These are phyloP conservation scores for Colletes gigas DNA, from an alignment of 1,140 invertebrate species.

Conservation along the genomic window DNA sequence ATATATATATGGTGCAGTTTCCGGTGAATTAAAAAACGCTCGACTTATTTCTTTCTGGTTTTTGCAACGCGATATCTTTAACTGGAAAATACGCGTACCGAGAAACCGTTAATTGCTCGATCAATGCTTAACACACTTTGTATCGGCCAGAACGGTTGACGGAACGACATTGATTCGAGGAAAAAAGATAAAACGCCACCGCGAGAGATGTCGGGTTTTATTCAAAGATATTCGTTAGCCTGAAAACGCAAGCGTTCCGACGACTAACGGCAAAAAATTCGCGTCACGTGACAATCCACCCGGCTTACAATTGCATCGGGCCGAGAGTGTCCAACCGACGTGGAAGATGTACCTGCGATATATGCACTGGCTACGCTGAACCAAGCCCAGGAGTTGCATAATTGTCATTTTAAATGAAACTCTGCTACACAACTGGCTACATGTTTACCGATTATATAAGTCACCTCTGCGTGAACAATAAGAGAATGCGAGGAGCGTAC, in stretches of 20 bases:
- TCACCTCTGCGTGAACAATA: neutral
- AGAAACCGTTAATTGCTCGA: neutral
- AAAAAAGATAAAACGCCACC: neutral
- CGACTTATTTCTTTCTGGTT: neutral
- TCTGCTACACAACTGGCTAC: slow-evolving; percentile 28
- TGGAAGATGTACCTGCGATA: slow-evolving; percentile 24
- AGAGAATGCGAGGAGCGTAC: neutral
- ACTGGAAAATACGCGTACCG: no score
- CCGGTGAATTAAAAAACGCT: neutral
- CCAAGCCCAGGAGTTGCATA: slow-evolving; percentile 69
- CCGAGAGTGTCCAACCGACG: neutral
- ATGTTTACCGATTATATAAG: slow-evolving; percentile 62
- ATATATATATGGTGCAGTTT: no score
- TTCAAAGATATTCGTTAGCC: neutral
- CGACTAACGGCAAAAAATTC: neutral
- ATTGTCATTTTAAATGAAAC: slow-evolving; percentile 75
- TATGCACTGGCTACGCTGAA: slow-evolving; percentile 21
- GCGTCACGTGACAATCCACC: slow-evolving; percentile 12
- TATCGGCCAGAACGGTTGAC: no score
- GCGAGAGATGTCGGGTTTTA: neutral
- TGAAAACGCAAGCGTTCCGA: neutral
- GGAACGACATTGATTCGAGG: neutral
- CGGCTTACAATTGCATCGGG: neutral
- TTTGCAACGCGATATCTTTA: neutral
- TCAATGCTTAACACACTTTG: neutral